phyloP scores from a whole-genome alignment of 2,113 vertebrate genomes.

The Sander vitreus region DNA sequence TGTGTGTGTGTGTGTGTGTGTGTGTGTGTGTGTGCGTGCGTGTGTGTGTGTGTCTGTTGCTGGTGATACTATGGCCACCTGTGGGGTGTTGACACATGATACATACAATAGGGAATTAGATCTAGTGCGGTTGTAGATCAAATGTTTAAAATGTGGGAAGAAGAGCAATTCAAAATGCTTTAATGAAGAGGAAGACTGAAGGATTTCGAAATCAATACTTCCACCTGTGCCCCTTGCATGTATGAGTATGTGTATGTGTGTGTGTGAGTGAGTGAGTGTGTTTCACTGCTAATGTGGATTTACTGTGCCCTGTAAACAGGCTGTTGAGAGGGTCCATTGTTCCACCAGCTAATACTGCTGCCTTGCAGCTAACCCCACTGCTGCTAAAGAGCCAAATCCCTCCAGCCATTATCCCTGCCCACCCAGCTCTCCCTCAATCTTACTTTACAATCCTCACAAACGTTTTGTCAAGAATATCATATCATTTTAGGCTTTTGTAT shows the following conservation, averaged over 20 bases:
- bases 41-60: conserved; percentile 1
- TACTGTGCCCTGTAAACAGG: conserved; percentile 73
- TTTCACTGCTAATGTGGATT: conserved; percentile 75
- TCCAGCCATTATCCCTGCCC: conserved; percentile 51
- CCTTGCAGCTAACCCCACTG: conserved; percentile 37
- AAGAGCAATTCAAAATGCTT: neutral
- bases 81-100: conserved; percentile 68
- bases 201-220: neutral
- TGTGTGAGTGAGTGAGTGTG: neutral
- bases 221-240: neutral
- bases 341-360: conserved; percentile 68
- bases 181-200: neutral
- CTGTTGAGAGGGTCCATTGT: conserved; percentile 79
- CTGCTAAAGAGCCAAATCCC: conserved; percentile 68
- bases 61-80: conserved; percentile 61
- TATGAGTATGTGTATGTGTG: neutral
- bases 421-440: conserved; percentile 15
- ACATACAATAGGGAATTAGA: conserved; percentile 32
- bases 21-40: conserved; percentile 8
- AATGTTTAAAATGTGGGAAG: neutral
- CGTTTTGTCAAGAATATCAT: neutral
- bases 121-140: neutral
- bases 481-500: neutral
- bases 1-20: conserved; percentile 7
- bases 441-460: conserved; percentile 14